Evolutionary conservation across 2,888 invertebrate species (phyloP).

Genomic region (Drosophila phalerata): DNA sequence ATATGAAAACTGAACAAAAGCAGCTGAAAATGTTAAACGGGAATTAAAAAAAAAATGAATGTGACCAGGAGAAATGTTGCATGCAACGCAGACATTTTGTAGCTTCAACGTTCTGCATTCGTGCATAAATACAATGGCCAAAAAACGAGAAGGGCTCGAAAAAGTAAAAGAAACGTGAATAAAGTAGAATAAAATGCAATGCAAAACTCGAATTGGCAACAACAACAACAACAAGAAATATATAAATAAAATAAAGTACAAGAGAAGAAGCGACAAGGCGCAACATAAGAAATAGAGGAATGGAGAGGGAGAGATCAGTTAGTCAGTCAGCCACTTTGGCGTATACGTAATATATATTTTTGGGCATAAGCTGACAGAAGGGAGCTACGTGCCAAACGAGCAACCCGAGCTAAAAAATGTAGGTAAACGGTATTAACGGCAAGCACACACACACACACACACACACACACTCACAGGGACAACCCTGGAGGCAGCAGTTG

Average conservation of each 20-base stretch:
- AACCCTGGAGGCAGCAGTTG: slow-evolving; percentile 62
- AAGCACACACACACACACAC: slow-evolving; percentile 30
- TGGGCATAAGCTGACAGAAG: slow-evolving; percentile 32
- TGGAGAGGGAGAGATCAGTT: slow-evolving; percentile 7
- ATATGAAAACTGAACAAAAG: slow-evolving; percentile 42
- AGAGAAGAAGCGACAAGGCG: slow-evolving; percentile 31
- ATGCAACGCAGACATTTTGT: slow-evolving; percentile 62
- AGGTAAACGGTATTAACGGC: slow-evolving; percentile 79
- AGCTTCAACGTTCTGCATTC: slow-evolving; percentile 74
- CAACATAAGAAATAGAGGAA: not conserved
- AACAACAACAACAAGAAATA: slow-evolving; percentile 16
- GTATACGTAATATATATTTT: slow-evolving; percentile 74
- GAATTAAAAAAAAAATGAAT: slow-evolving; percentile 20
- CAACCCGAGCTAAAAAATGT: slow-evolving; percentile 43
- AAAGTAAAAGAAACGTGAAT: slow-evolving; percentile 45
- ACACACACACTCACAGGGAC: not conserved
- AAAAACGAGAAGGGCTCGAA: slow-evolving; percentile 10
- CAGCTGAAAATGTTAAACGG: slow-evolving; percentile 21
- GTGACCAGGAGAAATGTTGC: slow-evolving; percentile 45
- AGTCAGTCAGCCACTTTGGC: slow-evolving; percentile 72
- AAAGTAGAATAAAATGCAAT: slow-evolving; percentile 67
- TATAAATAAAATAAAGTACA: slow-evolving; percentile 16
- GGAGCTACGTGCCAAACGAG: slow-evolving; percentile 55
- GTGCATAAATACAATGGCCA: slow-evolving; percentile 73
- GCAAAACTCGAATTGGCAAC: slow-evolving; percentile 56